Base-by-base conservation (phyloP, 2,888 invertebrate species). In the Agonopterix subpropinquella region DNA sequence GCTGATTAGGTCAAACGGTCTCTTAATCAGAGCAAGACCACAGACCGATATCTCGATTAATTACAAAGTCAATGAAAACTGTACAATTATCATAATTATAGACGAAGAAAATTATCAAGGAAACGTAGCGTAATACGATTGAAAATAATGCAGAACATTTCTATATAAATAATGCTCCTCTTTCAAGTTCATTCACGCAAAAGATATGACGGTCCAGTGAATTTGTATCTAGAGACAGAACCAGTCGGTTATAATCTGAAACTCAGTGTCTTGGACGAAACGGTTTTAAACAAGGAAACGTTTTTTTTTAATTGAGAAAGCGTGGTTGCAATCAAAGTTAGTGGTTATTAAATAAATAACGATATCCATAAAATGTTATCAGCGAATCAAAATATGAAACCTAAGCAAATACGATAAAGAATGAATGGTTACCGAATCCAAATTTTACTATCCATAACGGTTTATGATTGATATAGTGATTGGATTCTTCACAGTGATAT, bases 1-100 rank as follows among this genome's bases (percentile, higher is more conserved):
- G 28, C 15, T 35, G 57, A 55, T 57, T 49, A 48, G 54, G 53
- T 54, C 57, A 56, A 53, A 57, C 53, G 49, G 48, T 58, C 49
- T 53, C 53, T 41, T 48, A 53, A 67, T 53, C 53, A 64, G 64
- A 67, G 63, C 66, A 58, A 62, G 53, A 58, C 64, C 52, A 45
- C 45, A 49, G 62, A 28, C 65, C 64, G 58, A 62, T 49, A 60
- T 67, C 52, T 54, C 47, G 46, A 50, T 54, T 55, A 51, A 59
- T 59, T 60, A 56, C 44, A 48, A 53, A 58, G 55, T 56, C 57
- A 58, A 59, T 57, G 59, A 51, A 28, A 47, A 55, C 53, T 55
- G 56, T 53, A 55, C 11, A 56, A 59, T 47, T 41, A 47, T 41
- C 43, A 28, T n/a, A 41, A 3, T 41, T n/a, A 46, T 28, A 9